Conservation (phyloP, 2,888 invertebrate genomes). For the Pachliopta kotzebuea region DNA sequence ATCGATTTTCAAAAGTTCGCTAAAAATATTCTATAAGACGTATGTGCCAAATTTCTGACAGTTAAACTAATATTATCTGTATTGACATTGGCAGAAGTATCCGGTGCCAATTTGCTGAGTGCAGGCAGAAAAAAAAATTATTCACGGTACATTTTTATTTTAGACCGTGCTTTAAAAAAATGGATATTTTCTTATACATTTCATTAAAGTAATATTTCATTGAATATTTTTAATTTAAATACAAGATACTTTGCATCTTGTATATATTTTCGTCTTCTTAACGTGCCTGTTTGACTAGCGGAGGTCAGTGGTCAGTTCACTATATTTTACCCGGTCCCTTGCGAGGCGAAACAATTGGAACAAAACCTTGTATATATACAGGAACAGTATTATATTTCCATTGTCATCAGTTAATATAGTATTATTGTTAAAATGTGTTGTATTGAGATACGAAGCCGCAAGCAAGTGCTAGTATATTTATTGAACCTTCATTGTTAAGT, state of each 20-base stretch:
- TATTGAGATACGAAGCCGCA: not conserved
- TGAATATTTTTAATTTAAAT: too few relatives aligned
- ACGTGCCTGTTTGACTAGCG: too few relatives aligned
- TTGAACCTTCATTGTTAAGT: constrained; percentile 3
- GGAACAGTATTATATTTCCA: too few relatives aligned
- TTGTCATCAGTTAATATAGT: not conserved
- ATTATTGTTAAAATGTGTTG: not conserved
- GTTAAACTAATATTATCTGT: constrained; percentile 20
- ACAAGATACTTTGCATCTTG: too few relatives aligned
- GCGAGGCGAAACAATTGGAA: too few relatives aligned
- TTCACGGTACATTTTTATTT: not conserved
- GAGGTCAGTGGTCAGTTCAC: too few relatives aligned
- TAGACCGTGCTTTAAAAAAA: too few relatives aligned
- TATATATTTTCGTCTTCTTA: too few relatives aligned
- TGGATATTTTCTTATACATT: too few relatives aligned
- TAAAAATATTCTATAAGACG: not conserved
- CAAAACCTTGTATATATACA: too few relatives aligned
- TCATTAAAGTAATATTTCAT: too few relatives aligned
- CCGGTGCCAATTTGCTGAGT: constrained; percentile 17
- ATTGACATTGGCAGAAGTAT: constrained; percentile 23
- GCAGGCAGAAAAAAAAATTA: not conserved
- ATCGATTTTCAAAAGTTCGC: not conserved
- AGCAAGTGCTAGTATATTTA: not conserved
- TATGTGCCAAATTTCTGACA: constrained; percentile 18
- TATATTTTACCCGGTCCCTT: too few relatives aligned